Conservation (phyloP, 2,888 invertebrate species). For the Apamea monoglypha region DNA sequence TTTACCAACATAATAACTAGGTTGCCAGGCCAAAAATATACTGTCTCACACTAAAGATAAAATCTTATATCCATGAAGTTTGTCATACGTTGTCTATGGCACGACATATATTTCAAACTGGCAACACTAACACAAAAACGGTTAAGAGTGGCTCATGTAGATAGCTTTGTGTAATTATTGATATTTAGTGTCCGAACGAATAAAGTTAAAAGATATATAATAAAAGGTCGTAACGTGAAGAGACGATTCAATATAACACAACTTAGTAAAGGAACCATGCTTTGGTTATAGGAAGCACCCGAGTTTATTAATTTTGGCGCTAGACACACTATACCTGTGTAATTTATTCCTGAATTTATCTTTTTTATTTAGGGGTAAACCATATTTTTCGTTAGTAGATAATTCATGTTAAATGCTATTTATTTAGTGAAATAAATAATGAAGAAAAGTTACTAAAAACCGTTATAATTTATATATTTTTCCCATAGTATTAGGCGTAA, state of each 20-base stretch:
- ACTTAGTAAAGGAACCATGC: constrained; percentile 76
- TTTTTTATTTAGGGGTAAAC: constrained; percentile 75
- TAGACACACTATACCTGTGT: constrained; percentile 78
- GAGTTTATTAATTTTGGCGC: constrained; percentile 79
- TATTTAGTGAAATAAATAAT: constrained; percentile 81
- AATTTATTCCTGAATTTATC: constrained; percentile 79
- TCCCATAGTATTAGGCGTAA: constrained; percentile 66
- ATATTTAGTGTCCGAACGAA: constrained; percentile 88
- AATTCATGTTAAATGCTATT: constrained; percentile 88
- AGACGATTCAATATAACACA: constrained; percentile 76
- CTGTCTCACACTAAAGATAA: constrained; percentile 62
- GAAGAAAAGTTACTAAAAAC: constrained; percentile 74
- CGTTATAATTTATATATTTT: constrained; percentile 66
- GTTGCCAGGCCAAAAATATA: constrained; percentile 78
- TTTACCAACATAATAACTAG: constrained; percentile 76
- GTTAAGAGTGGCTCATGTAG: constrained; percentile 88
- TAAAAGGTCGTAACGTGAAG: constrained; percentile 77
- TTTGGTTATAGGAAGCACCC: constrained; percentile 81
- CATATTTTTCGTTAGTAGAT: constrained; percentile 80
- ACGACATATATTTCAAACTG: constrained; percentile 67
- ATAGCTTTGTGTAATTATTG: constrained; percentile 90
- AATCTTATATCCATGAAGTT: constrained; percentile 60
- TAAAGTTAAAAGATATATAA: constrained; percentile 75
- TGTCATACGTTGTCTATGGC: constrained; percentile 61
- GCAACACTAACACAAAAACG: constrained; percentile 76